These are phyloP conservation scores for Rhynchomys soricoides DNA, from an alignment of 2,113 vertebrate species.

Conservation along the genomic window DNA sequence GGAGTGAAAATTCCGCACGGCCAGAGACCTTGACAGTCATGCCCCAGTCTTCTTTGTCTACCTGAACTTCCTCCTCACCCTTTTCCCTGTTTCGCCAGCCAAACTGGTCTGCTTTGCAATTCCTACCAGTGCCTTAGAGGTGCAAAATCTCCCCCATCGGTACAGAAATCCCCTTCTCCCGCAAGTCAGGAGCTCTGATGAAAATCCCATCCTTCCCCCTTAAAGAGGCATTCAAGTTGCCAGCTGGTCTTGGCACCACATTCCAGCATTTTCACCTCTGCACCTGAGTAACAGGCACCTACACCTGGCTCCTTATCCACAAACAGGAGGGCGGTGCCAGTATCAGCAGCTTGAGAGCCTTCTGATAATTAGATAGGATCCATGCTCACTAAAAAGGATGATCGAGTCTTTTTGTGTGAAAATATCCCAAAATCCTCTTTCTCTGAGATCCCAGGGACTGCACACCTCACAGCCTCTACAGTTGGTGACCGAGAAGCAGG, in stretches of 20 bases:
- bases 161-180: background rate
- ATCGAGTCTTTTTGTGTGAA: background rate
- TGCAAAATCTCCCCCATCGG: background rate
- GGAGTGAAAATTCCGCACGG: background rate
- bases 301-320: background rate
- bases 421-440: background rate
- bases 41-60: background rate
- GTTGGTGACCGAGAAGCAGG: background rate
- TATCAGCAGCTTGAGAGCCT: background rate
- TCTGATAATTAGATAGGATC: background rate
- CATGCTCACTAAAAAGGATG: background rate
- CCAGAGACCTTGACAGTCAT: conserved; percentile 2
- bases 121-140: background rate
- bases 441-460: background rate
- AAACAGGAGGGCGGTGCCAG: background rate
- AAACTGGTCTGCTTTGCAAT: background rate
- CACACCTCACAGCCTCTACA: background rate
- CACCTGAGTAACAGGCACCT: background rate
- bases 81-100: background rate
- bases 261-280: background rate
- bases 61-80: background rate
- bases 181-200: background rate
- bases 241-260: background rate
- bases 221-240: background rate
- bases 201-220: background rate